Evolutionary conservation across 2,888 invertebrate genomes (phyloP), one percentile per base, ranked within the genome.

Genomic region (Tenthredo scrophulariae): DNA sequence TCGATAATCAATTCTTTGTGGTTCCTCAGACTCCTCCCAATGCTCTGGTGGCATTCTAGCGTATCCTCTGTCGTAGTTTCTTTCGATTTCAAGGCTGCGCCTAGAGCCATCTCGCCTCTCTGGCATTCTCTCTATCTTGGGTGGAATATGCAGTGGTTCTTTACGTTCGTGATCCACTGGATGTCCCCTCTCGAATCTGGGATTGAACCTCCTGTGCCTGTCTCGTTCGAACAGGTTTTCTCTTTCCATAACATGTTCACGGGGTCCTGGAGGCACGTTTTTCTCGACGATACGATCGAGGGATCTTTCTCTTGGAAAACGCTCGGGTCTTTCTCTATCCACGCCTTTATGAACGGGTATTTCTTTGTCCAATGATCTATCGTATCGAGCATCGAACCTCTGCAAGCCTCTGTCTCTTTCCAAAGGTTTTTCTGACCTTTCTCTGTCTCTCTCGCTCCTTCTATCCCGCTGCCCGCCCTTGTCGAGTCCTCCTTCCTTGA

Each of bases 271-370:
- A 4, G 89, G 82, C 18, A 88, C 93, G 92, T 90, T 94, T 87
- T 89, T 92, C 91, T 90, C 94, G 92, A 89, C 94, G 93, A 88
- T 93, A 86, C 93, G 93, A 77, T 94, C 94, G 87, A 95, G 94
- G 87, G 94, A 94, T 88, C 95, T 93, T 85, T 95, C 95, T 84
- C 95, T 94, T 87, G 95, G 94, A 75, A 95, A 94, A 80, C 92
- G 89, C 13, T 93, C 93, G 15, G 90, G 84, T 84, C 95, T 93
- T 86, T 95, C 95, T 86, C 95, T 93, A 88, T 95, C 95, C 26
- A 94, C 91, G 0, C 85, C 13, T 75, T 92, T 92, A 72, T 91
- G 88, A 88, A 10, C 62, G 10, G 89, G 37, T 0, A 89, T 84
- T 10, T 92, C 91, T 70, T 92, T 92, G 7, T 92, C 91, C 43